Evolutionary conservation across 1,140 invertebrate species (phyloP), one percentile per base, ranked within the genome.

Genomic region (Cydia fagiglandana): DNA sequence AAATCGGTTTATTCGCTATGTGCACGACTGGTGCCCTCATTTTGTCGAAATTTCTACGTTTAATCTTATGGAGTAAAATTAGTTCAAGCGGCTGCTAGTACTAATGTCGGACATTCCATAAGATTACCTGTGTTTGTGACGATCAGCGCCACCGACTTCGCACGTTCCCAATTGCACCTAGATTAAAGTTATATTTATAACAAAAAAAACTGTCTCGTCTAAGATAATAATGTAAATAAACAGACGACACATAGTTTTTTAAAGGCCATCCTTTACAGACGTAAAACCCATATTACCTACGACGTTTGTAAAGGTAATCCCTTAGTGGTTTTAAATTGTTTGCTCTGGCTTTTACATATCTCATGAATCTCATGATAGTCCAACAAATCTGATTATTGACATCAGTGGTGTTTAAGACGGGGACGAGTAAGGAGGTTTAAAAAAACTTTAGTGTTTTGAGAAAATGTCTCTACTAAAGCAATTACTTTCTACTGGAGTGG

Each of bases 381-480:
- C 0, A 24, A 70, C 5, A 17, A 70, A 70, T 24, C 7, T 70
- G 1, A 41, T 7, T 15, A 10, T 41, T 6, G 34, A 70, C 13
- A 17, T 10, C 66, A 70, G 34, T 70, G 38, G 1, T 6, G 66
- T 38, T 15, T 9, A 38, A 38, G 66, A 17, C 66, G n/a, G 66
- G n/a, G 30, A 41, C 5, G 17, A 70, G 66, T 6, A n/a, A 13
- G 28, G 15, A 41, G 56, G 13, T 15, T 34, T 17, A 38, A 34
- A 41, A 41, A 45, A 10, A 70, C 45, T 13, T n/a, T 0, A 68
- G 13, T 15, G 24, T 7, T 15, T 38, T 64, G 15, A 6, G 10
- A 68, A 68, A 6, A 68, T 68, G 64, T 68, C 64, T 38, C 13
- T 68, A 38, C 28, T 68, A 13, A 68, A 24, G 15, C 64, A 68